Evolutionary conservation across 1,140 invertebrate species (phyloP), one percentile per base, ranked within the genome.

Genomic region (Oedothorax gibbosus): DNA sequence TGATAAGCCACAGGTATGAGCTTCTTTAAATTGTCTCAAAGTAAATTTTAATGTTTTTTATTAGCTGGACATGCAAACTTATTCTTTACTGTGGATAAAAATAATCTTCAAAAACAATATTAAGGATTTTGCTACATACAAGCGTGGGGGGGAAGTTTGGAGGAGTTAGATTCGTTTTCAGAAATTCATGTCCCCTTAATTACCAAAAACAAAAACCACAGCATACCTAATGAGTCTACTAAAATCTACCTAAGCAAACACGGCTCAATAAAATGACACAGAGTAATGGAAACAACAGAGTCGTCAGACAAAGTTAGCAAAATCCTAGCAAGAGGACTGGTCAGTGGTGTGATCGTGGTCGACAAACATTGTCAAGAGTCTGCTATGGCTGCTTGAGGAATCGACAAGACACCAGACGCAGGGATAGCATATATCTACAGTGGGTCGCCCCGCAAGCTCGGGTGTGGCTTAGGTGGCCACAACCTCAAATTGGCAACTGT

Each of bases 381-480:
- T 66, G 68, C 82, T 87, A 87, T 57, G 87, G 87, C 76, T 87
- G 87, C 66, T 87, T 87, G 18, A 87, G 72, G 21, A 86, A 87
- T 78, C 87, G 76, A 54, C 87, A 87, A 81, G 87, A 87, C 50
- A 87, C 87, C 68, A 87, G 50, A 14, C 87, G 76, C 80, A 87
- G 54, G 35, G 85, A 86, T 75, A 87, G 85, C 87, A 87, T 87
- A 79, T 76, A 76, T 35, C 53, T 75, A 65, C 72, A 65, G 71
- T 84, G 20, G 64, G 14, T 9, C 18, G 64, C 77, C 21, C 65
- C 49, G 21, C 68, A 53, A 18, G 57, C 14, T 78, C n/a, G 35
- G 21, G 35, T 72, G 71, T 49, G 71, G 69, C 69, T 35, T 35
- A 71, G 71, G 50, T 65, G 5, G 78, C 78, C 78, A 84, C 72